Conservation (phyloP, 37 sponge, comb jelly and placozoan species). For the Chondrosia reniformis region DNA sequence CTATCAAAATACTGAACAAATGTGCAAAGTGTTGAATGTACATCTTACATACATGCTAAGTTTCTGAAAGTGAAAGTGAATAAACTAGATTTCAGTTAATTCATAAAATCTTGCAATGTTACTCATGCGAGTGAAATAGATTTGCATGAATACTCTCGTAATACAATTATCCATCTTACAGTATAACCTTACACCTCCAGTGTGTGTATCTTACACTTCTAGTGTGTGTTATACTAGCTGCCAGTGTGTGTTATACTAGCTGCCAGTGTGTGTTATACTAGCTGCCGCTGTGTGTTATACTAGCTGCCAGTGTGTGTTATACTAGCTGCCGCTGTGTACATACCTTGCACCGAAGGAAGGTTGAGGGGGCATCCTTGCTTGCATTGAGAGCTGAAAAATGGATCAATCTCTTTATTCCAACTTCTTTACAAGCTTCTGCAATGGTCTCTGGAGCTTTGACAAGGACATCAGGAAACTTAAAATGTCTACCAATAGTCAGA, state of each 20-base stretch:
- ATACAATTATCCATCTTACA: too few species aligned
- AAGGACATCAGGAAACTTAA: constrained; percentile 71
- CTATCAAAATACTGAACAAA: too few species aligned
- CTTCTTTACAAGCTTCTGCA: constrained; percentile 71
- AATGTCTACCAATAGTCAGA: constrained; percentile 58
- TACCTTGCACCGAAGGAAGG: constrained; percentile 81
- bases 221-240: background rate
- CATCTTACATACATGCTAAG: too few species aligned
- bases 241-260: background rate
- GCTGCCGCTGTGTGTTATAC: background rate
- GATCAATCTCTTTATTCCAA: constrained; percentile 72
- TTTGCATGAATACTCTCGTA: too few species aligned
- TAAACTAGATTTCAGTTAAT: too few species aligned
- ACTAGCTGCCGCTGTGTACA: background rate
- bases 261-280: background rate
- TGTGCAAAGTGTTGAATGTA: too few species aligned
- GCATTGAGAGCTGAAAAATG: constrained; percentile 94
- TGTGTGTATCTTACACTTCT: too few species aligned
- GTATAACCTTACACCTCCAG: too few species aligned
- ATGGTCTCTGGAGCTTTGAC: constrained; percentile 76
- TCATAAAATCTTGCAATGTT: too few species aligned
- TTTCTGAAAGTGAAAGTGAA: too few species aligned
- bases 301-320: background rate
- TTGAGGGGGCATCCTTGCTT: constrained; percentile 64
- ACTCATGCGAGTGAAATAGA: too few species aligned